Evolutionary conservation across 1,140 invertebrate species (phyloP).

Genomic region (Brachionus koreanus): DNA sequence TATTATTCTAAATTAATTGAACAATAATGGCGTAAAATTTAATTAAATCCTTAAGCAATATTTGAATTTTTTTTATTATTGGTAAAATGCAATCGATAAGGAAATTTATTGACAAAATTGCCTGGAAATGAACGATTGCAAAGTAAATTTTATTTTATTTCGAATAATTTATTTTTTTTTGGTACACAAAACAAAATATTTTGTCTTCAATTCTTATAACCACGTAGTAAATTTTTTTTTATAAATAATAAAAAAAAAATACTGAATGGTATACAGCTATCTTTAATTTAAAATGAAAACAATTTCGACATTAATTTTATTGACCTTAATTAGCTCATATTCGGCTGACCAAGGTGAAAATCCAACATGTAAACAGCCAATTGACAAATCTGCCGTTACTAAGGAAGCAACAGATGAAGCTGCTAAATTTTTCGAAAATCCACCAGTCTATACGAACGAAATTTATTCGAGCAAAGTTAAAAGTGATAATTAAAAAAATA

Average conservation of each 20-base stretch:
- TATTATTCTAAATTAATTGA: not conserved
- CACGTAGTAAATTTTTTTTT: constrained; percentile 21
- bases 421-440: constrained; percentile 12
- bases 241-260: not conserved
- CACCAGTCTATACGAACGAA: constrained; percentile 16
- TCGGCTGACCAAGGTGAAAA: not conserved
- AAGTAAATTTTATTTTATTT: not conserved
- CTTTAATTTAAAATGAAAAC: constrained; percentile 20
- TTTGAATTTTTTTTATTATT: not conserved
- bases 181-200: not conserved
- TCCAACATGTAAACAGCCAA: constrained; percentile 10
- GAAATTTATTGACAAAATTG: not conserved
- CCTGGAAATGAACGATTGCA: not conserved
- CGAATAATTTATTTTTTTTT: not conserved
- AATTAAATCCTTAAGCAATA: not conserved
- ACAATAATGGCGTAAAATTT: not conserved
- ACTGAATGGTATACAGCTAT: not conserved
- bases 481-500: not conserved
- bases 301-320: not conserved
- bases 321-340: not conserved
- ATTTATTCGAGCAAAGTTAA: constrained; percentile 44
- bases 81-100: not conserved
- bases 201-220: constrained; percentile 4
- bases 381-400: constrained; percentile 42
- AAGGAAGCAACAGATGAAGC: constrained; percentile 42